Evolutionary conservation across 1,140 invertebrate genomes (phyloP).

Genomic region (Carcinoscorpius rotundicauda): DNA sequence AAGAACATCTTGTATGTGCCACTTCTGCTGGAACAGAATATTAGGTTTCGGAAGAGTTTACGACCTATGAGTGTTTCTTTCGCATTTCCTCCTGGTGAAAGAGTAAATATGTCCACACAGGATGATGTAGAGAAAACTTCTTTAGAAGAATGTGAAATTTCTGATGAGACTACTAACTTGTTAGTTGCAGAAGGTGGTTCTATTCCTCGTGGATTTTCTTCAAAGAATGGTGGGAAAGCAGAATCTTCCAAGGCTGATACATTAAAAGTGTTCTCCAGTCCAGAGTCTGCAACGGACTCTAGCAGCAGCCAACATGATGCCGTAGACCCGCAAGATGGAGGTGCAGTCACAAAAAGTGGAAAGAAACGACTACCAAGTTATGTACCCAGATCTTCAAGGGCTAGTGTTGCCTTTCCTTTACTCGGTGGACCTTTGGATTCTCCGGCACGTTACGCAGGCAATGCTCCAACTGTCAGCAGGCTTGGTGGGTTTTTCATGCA

Average conservation of each 20-base stretch:
- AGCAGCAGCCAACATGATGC: slow-evolving; percentile 23
- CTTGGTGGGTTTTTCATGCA: slow-evolving; percentile 31
- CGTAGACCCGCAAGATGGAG: slow-evolving; percentile 15
- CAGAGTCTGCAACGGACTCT: slow-evolving; percentile 17
- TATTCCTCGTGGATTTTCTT: slow-evolving; percentile 14
- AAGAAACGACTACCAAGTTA: slow-evolving; percentile 42
- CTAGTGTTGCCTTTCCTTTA: slow-evolving; percentile 61
- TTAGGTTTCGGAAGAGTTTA: slow-evolving; percentile 54
- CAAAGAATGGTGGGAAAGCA: slow-evolving; percentile 3
- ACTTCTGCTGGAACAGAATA: slow-evolving; percentile 73
- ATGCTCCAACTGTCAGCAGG: slow-evolving; percentile 31
- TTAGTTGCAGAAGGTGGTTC: slow-evolving; percentile 47
- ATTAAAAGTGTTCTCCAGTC: slow-evolving; percentile 18
- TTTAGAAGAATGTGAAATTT: slow-evolving; percentile 49
- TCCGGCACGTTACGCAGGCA: slow-evolving; percentile 16
- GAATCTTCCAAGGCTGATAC: background rate
- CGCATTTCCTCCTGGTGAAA: slow-evolving; percentile 64
- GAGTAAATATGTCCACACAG: slow-evolving; percentile 39
- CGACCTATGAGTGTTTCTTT: slow-evolving; percentile 72
- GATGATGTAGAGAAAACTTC: slow-evolving; percentile 33
- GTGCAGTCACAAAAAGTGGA: background rate
- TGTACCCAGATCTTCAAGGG: slow-evolving; percentile 52
- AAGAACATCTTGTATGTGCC: slow-evolving; percentile 93
- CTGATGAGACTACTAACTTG: slow-evolving; percentile 72
- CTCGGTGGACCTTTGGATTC: slow-evolving; percentile 23